A percentile compares a stretch with the other conserved stretches of the same genome.
These are phyloP conservation scores for Lypha dubia DNA, from an alignment of 2,888 invertebrate genomes.

Conservation along the genomic window DNA sequence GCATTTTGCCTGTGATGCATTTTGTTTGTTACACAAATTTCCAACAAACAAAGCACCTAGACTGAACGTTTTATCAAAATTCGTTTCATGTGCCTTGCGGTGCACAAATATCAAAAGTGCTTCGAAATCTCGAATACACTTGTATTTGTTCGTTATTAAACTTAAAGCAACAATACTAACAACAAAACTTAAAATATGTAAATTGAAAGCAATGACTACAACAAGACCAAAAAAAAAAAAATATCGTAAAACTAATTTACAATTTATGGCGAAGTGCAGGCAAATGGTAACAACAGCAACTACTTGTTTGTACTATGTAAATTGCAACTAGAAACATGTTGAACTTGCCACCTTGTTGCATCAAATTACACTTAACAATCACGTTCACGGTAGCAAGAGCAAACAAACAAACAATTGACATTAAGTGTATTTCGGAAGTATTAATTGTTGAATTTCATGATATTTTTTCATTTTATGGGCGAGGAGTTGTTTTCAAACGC, in stretches of 20 bases:
- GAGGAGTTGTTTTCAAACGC: too few species aligned
- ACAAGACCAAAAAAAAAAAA: background rate
- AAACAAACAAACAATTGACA: constrained; percentile 35
- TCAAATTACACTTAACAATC: constrained; percentile 49
- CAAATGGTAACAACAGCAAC: constrained; percentile 27
- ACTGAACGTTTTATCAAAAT: constrained; percentile 5
- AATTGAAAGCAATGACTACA: constrained; percentile 26
- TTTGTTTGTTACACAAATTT: too few species aligned
- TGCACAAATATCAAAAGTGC: constrained; percentile 45
- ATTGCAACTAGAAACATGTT: constrained; percentile 47
- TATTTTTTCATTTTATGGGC: background rate
- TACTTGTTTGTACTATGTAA: constrained; percentile 8
- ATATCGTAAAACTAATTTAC: constrained; percentile 2
- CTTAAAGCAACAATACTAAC: constrained; percentile 4
- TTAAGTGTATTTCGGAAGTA: constrained; percentile 29
- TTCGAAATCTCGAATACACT: constrained; percentile 11
- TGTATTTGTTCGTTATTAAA: background rate
- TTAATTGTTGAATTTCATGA: constrained; percentile 2
- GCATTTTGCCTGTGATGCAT: too few species aligned
- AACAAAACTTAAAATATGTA: constrained; percentile 20
- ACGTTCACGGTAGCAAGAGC: background rate
- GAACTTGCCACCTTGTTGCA: constrained; percentile 61
- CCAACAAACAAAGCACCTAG: too few species aligned
- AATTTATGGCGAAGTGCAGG: constrained; percentile 39
- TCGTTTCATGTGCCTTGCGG: constrained; percentile 21